Base-by-base conservation (phyloP, 2,888 invertebrate species). In the Drosophila antonietae region DNA sequence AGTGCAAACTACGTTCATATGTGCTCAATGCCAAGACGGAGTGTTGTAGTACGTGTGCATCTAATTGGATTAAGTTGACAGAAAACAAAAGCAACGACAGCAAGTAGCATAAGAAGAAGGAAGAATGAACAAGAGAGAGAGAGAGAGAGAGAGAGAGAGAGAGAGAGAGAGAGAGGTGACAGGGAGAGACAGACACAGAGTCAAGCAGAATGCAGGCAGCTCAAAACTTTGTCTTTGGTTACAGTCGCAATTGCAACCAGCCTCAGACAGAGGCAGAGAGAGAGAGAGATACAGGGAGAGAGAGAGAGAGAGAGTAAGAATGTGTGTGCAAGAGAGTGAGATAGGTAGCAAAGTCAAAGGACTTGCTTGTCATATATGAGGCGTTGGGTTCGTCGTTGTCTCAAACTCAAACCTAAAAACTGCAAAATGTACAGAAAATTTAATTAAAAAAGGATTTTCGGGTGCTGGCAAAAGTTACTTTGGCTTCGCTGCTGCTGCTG, bases 381-480 rank as follows among this genome's bases (percentile, higher is more conserved):
- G 64, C 78, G 65, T 53, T 73, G 73, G 69, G 69, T 69, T 67
- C 58, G 39, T 41, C 55, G 39, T 39, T 39, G 69, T 56, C 64
- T 66, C 56, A 58, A 68, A 12, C 83, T 82, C 87, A 87, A 87
- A 84, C 81, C 84, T 78, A 87, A 87, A 84, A 84, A 87, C 84
- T 84, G 84, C 84, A 87, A 83, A 84, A 87, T 84, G 84, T 83
- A 87, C 84, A 87, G 84, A 84, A 84, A 84, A 84, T 84, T 84
- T 84, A 84, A 84, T 84, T 84, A 84, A 84, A 84, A 84, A 84
- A 87, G 84, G 84, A 87, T 84, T 84, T 84, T 84, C 78, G 84
- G 80, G 69, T 35, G 43, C 76, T 78, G 68, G 82, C 55, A 75
- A 83, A 81, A 87, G 84, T 84, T 84, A 66, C 77, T 78, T 78